These are phyloP conservation scores for Heliconius himera DNA, from an alignment of 1,140 invertebrate species.

Conservation along the genomic window DNA sequence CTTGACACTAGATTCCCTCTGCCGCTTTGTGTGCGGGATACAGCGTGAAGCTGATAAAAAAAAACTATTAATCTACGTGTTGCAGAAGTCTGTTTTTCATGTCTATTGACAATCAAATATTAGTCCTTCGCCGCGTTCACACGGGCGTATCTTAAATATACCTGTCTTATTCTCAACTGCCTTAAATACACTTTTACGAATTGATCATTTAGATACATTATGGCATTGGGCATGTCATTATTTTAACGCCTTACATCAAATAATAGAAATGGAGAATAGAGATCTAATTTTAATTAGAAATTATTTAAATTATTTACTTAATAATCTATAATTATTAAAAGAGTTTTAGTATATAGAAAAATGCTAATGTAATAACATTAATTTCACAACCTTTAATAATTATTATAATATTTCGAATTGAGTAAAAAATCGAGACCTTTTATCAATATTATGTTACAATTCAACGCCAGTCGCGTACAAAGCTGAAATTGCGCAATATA, in stretches of 20 bases:
- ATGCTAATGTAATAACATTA: neutral
- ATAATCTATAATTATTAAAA: neutral
- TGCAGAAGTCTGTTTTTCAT: neutral
- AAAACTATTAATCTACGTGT: neutral
- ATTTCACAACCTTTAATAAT: neutral
- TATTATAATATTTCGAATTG: slow-evolving; percentile 13
- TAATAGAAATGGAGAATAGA: neutral
- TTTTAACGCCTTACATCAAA: neutral
- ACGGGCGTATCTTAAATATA: slow-evolving; percentile 2
- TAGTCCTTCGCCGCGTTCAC: slow-evolving; percentile 7
- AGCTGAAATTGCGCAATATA: slow-evolving; percentile 1
- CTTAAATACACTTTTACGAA: too few species aligned
- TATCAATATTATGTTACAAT: slow-evolving; percentile 13
- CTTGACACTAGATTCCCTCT: too few species aligned
- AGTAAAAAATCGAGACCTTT: slow-evolving; percentile 14
- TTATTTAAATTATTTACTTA: neutral
- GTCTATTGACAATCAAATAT: neutral
- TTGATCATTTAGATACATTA: neutral
- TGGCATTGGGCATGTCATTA: neutral
- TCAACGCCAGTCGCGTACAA: neutral
- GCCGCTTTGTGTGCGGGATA: too few species aligned
- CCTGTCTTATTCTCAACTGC: neutral
- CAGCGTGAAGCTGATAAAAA: too few species aligned
- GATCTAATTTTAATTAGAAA: neutral
- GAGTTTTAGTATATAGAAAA: neutral